Percentiles rank a stretch among this genome's conserved stretches.
Evolutionary conservation across 2,797 vertebrate species (phyloP).

Genomic region (Takifugu ocellatus): DNA sequence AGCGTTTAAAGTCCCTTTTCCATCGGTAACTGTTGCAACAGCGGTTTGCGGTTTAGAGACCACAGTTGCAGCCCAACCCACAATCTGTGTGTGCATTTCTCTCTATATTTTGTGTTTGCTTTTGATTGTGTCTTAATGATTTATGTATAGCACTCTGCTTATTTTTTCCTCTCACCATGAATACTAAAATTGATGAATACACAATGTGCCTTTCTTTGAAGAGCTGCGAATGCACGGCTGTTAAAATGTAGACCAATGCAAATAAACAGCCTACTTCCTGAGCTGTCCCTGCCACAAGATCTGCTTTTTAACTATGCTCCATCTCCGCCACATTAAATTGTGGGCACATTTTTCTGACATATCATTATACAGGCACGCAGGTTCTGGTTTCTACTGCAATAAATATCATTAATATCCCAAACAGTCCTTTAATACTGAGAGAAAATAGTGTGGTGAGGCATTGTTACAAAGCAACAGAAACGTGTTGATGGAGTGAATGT

Average conservation of each 20-base stretch:
- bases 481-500: slow-evolving; percentile 39
- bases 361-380: slow-evolving; percentile 28
- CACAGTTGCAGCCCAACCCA: slow-evolving; percentile 42
- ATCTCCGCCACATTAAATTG: slow-evolving; percentile 27
- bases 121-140: slow-evolving; percentile 68
- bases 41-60: slow-evolving; percentile 57
- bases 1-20: slow-evolving; percentile 53
- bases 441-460: slow-evolving; percentile 20
- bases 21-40: slow-evolving; percentile 34
- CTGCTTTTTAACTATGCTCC: slow-evolving; percentile 39
- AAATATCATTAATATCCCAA: slow-evolving; percentile 45
- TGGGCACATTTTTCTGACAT: slow-evolving; percentile 29
- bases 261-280: slow-evolving; percentile 72
- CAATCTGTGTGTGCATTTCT: slow-evolving; percentile 33
- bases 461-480: slow-evolving; percentile 37
- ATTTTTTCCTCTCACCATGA: slow-evolving; percentile 62
- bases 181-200: slow-evolving; percentile 68
- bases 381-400: slow-evolving; percentile 23
- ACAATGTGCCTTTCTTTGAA: slow-evolving; percentile 66
- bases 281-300: slow-evolving; percentile 44
- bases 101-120: slow-evolving; percentile 54
- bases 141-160: slow-evolving; percentile 68
- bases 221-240: slow-evolving; percentile 52
- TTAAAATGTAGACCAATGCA: slow-evolving; percentile 69
- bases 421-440: slow-evolving; percentile 27